Base-by-base conservation (phyloP, 2,888 invertebrate species). In the Phalangium opilio region DNA sequence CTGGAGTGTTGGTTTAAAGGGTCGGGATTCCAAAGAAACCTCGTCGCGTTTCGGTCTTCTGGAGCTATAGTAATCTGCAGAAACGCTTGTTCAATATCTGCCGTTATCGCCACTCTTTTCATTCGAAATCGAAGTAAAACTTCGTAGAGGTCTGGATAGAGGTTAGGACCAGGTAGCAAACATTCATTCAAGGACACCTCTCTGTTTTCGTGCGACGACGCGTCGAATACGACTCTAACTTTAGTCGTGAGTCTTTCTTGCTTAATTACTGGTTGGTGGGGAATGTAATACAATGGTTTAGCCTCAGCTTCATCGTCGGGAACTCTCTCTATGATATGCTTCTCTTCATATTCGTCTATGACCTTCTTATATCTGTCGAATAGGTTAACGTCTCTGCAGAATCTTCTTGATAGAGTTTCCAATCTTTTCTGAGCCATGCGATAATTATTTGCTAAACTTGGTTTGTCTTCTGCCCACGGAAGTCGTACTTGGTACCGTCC, bases 51-150 rank as follows among this genome's bases (percentile, higher is more conserved):
- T 15, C 35, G 14, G 18, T 45, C 47, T 10, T 43, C 38, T 35
- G 33, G 19, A 8, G 43, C 35, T 3, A 47, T 5, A 12, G 10
- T 20, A 18, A 47, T 43, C 35, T 44, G 36, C 12, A 44, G 44
- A 45, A 47, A 47, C 4, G 50, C 47, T 34, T 50, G 42, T 18
- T 49, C 38, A 11, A 43, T 39, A 14, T 50, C 50, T 8, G 10
- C 5, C 8, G 34, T 33, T 12, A 49, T 14, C 11, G 49, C 49
- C 34, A 47, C 17, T 34, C 33, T 33, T 32, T 41, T 3, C n/a
- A 15, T 61, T 8, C 46, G 41, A 17, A 46, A 42, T 11, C 17
- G 21, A 15, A 47, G 20, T 20, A 47, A 32, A 4, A 36, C 27
- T 1, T 3, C 20, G 7, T 35, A 7, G 14, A 47, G 35, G 21